Evolutionary conservation across 2,113 vertebrate genomes (phyloP).

Genomic region (Oncorhynchus tshawytscha): DNA sequence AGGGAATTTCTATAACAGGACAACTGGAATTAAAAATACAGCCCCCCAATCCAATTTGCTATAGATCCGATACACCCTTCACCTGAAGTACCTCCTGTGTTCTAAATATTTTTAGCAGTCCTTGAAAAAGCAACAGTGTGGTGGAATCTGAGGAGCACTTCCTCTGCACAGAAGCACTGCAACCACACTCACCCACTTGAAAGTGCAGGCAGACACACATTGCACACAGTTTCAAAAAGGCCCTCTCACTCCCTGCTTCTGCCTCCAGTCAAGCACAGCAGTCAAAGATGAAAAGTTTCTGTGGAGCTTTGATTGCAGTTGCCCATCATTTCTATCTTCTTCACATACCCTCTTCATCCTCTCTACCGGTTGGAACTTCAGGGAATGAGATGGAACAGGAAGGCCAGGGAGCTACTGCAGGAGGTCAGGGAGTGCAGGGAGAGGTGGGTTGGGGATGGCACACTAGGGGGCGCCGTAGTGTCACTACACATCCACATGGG

Average conservation of each 20-base stretch:
- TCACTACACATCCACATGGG: slow-evolving; percentile 10
- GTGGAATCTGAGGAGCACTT: slow-evolving; percentile 10
- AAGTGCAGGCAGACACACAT: background rate
- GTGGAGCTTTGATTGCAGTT: background rate
- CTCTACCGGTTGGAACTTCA: background rate
- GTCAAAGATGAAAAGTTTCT: background rate
- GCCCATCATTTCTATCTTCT: background rate
- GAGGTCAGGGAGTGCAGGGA: background rate
- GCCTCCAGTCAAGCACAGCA: slow-evolving; percentile 10
- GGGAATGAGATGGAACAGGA: background rate
- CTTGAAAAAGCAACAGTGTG: background rate
- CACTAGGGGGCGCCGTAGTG: slow-evolving; percentile 11
- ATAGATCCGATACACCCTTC: background rate
- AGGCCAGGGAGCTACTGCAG: background rate
- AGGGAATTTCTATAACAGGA: background rate
- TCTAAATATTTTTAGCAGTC: background rate
- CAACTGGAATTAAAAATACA: background rate
- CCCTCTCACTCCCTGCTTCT: background rate
- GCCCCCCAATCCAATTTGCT: background rate
- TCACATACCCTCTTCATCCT: background rate
- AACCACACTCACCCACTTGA: slow-evolving; percentile 7
- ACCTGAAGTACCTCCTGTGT: background rate
- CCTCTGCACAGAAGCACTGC: slow-evolving; percentile 6
- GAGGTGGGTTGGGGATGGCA: background rate
- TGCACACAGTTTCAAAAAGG: background rate